phyloP scores from a whole-genome alignment of 2,888 invertebrate genomes.

The Trissoscelio sp. region DNA sequence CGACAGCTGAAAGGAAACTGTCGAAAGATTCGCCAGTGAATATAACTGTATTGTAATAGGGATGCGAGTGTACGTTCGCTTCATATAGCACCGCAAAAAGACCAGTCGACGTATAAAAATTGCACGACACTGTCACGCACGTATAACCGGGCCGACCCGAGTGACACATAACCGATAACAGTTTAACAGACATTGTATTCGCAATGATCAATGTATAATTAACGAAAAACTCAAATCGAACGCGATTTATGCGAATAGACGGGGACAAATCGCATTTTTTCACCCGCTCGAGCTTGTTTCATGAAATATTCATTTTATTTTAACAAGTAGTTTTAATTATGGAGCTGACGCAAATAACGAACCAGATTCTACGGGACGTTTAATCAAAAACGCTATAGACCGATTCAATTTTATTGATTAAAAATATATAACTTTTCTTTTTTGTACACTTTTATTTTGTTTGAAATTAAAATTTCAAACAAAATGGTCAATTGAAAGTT shows the following conservation, averaged over 20 bases:
- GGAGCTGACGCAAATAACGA: constrained; percentile 11
- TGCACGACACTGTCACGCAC: constrained; percentile 59
- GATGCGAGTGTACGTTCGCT: constrained; percentile 21
- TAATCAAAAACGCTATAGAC: not conserved
- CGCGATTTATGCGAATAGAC: constrained; percentile 28
- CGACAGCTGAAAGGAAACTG: constrained; percentile 57
- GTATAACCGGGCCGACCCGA: constrained; percentile 20
- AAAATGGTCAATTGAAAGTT: too few relatives aligned
- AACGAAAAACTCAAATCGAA: constrained; percentile 38
- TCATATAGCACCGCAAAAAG: constrained; percentile 53
- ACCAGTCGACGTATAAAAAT: constrained; percentile 49
- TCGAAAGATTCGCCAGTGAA: constrained; percentile 50
- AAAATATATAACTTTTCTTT: not conserved
- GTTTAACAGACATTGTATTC: constrained; percentile 43
- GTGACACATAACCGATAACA: constrained; percentile 58
- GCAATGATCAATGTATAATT: constrained; percentile 51
- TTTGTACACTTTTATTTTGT: too few relatives aligned
- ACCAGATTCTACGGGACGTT: not conserved
- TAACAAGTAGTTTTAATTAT: constrained; percentile 37
- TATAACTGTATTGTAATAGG: constrained; percentile 51
- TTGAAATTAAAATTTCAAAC: too few relatives aligned
- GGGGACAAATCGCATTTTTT: constrained; percentile 6
- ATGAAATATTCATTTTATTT: constrained; percentile 25
- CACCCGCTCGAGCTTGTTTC: not conserved
- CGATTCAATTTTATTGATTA: not conserved